Percentiles rank a stretch among this genome's conserved stretches.
phyloP scores from a whole-genome alignment of 1,140 invertebrate species.

The Drosophila nasuta region DNA sequence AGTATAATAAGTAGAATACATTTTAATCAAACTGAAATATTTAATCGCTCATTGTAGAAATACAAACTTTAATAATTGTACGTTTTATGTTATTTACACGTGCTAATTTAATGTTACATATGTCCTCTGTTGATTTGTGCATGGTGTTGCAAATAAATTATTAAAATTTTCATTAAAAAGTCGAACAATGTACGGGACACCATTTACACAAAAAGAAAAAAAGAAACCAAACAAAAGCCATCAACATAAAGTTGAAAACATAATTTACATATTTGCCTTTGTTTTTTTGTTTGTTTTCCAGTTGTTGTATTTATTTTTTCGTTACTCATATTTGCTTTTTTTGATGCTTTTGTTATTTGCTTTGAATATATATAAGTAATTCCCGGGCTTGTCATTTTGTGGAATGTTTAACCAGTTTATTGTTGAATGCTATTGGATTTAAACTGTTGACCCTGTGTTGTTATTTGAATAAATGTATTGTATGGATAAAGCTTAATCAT shows the following conservation, averaged over 20 bases:
- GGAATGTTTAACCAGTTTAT: conserved; percentile 70
- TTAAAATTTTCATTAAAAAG: conserved; percentile 78
- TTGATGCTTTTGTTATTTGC: conserved; percentile 16
- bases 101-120: conserved; percentile 36
- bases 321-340: conserved; percentile 36
- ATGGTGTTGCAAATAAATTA: conserved; percentile 55
- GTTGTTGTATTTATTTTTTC: conserved; percentile 17
- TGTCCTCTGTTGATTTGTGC: conserved; percentile 43
- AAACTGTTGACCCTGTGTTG: conserved; percentile 28
- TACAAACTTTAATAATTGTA: conserved; percentile 50
- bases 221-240: conserved; percentile 42
- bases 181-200: conserved; percentile 61
- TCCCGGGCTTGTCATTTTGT: conserved; percentile 34
- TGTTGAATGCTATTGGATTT: conserved; percentile 56
- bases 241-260: conserved; percentile 35
- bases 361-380: conserved; percentile 6
- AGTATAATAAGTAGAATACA: background rate
- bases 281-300: conserved; percentile 28
- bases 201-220: conserved; percentile 8
- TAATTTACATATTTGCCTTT: conserved; percentile 63
- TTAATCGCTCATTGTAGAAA: conserved; percentile 2
- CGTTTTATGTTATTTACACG: conserved; percentile 52
- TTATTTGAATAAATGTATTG: conserved; percentile 23
- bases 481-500: conserved; percentile 36
- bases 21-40: conserved; percentile 19